Conservation (phyloP, 30 jellyfish, hydroid and myxozoan species). For the Nemopilema nomurai region DNA sequence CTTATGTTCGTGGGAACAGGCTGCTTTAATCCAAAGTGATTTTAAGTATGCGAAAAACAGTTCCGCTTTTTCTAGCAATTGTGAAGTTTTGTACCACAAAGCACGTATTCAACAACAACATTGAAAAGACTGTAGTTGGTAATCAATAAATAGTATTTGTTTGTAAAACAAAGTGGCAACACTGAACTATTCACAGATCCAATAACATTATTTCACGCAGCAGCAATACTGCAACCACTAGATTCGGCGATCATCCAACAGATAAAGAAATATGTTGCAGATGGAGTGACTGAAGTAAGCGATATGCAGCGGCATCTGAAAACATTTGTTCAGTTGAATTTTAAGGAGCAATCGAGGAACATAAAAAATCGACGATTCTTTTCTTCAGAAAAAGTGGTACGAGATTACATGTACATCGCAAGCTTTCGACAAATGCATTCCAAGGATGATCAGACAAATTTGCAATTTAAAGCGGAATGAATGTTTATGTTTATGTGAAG, state of each 20-base stretch:
- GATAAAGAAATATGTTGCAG: conserved; percentile 8
- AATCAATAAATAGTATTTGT: no score
- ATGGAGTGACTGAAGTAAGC: conserved; percentile 27
- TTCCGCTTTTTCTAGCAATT: no score
- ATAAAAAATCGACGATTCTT: conserved; percentile 10
- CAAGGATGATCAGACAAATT: no score
- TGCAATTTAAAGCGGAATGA: no score
- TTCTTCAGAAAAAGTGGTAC: conserved; percentile 9
- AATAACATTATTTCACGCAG: conserved; percentile 49
- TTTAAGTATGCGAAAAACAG: no score
- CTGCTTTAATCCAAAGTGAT: no score
- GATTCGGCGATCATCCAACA: conserved; percentile 14
- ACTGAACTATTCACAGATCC: not conserved
- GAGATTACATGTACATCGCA: conserved; percentile 48
- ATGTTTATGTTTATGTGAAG: no score
- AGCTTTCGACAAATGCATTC: no score
- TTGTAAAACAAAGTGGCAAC: not conserved
- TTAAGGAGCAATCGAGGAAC: conserved; percentile 14
- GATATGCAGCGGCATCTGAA: conserved; percentile 34
- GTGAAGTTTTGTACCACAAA: no score
- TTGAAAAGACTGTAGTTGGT: no score
- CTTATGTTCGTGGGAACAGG: no score
- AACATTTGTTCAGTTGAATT: conserved; percentile 7
- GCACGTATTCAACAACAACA: no score
- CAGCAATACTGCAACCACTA: conserved; percentile 45